Evolutionary conservation across 1,140 invertebrate genomes (phyloP), one percentile per base, ranked within the genome.

Genomic region (Drosophila kepulauana): DNA sequence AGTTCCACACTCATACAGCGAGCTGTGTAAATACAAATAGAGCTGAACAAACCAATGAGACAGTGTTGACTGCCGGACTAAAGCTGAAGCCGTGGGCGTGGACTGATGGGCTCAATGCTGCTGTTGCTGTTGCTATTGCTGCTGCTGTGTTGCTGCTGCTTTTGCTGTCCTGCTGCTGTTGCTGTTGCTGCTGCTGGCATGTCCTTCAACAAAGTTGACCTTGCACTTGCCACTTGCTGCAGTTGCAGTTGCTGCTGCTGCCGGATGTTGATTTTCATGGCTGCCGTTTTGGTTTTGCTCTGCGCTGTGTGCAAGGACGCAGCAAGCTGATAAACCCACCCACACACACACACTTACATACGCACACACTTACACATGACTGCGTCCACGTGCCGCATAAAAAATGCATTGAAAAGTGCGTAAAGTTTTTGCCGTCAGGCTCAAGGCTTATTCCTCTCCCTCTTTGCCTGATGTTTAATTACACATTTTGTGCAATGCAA

Each of bases 221-320:
- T 88, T 88, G 85, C 85, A 85, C 85, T 88, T 88, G 85, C 85
- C 85, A 88, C 85, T 88, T 88, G 84, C 82, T 88, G 81, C 81
- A 73, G 65, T 62, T 45, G 30, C 30, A 33, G 52, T 30, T 45
- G 45, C 43, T 77, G 63, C 38, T 48, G 62, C 70, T 75, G 62
- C 84, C 84, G 85, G 80, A 82, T 84, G 84, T 80, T 79, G 79
- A 74, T 88, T 79, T 86, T 79, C 62, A 75, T 75, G 73, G 74
- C 25, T 76, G 63, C 66, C 67, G 78, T 78, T 77, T 63, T 56
- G 61, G 43, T 64, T 77, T 70, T 85, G 35, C 28, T 48, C 77
- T 79, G 54, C 45, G 20, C 45, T 61, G 48, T 87, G 82, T 79
- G 84, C 80, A 87, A 89, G 84, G 85, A 88, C 80, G 70, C 80